phyloP scores from a whole-genome alignment of 1,140 invertebrate species.

The Geopemphigus sp. region DNA sequence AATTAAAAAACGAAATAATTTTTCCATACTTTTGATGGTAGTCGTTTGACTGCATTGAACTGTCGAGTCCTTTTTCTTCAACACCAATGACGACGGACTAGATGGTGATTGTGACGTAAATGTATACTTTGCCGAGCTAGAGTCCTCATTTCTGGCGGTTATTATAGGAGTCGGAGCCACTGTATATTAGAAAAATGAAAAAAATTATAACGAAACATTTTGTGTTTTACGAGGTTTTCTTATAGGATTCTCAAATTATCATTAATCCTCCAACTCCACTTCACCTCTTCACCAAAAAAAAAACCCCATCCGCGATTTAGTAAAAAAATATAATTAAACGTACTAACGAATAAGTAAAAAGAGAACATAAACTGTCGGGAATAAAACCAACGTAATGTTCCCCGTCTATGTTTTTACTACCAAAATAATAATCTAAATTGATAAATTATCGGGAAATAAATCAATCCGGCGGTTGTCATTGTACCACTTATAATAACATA shows the following conservation, averaged over 20 bases:
- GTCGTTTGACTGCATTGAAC: slow-evolving; percentile 34
- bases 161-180: slow-evolving; percentile 42
- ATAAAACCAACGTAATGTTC: no score
- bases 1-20: no score
- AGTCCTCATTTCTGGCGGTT: slow-evolving; percentile 26
- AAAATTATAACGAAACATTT: not conserved
- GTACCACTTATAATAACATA: no score
- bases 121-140: slow-evolving; percentile 10
- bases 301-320: no score
- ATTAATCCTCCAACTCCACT: no score
- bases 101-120: slow-evolving; percentile 7
- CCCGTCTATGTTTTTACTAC: not conserved
- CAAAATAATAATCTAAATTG: slow-evolving; percentile 1
- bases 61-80: slow-evolving; percentile 30
- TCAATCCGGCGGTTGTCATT: slow-evolving; percentile 7
- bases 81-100: not conserved
- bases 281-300: no score
- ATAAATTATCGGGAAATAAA: slow-evolving; percentile 15
- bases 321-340: no score
- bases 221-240: not conserved
- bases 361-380: no score
- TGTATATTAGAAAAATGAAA: not conserved
- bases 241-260: no score
- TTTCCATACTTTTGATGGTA: slow-evolving; percentile 43
- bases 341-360: no score